Conservation (phyloP, 2,888 invertebrate species). For the Epistrophe grossulariae region DNA sequence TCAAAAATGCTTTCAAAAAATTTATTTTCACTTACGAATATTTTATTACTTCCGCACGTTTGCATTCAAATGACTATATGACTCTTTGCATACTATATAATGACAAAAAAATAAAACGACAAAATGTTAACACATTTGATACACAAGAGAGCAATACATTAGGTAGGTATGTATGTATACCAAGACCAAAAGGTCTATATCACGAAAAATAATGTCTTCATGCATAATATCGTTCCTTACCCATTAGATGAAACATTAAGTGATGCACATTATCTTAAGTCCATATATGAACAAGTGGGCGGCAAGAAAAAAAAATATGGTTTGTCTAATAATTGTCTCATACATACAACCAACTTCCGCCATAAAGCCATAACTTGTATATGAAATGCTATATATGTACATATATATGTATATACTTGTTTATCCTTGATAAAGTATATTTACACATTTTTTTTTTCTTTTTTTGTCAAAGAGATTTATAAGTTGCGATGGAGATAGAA, state of each 20-base stretch:
- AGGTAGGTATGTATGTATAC: no score
- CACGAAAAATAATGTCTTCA: slow-evolving; percentile 30
- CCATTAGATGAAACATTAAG: slow-evolving; percentile 50
- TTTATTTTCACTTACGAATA: slow-evolving; percentile 3
- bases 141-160: neutral
- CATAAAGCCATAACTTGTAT: slow-evolving; percentile 2
- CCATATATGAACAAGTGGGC: neutral
- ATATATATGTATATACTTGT: no score
- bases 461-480: slow-evolving; percentile 51
- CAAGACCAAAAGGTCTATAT: neutral
- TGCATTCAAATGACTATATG: neutral
- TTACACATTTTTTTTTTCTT: slow-evolving; percentile 23
- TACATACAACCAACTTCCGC: slow-evolving; percentile 3
- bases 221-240: slow-evolving; percentile 31
- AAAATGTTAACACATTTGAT: neutral
- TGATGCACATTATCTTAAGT: slow-evolving; percentile 46
- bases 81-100: neutral
- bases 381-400: neutral
- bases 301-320: slow-evolving; percentile 51
- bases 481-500: slow-evolving; percentile 42
- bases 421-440: slow-evolving; percentile 4
- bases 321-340: slow-evolving; percentile 55
- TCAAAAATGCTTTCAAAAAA: neutral
- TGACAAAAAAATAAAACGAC: neutral
- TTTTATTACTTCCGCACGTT: neutral